These are phyloP conservation scores for Drosophila punjabiensis DNA, from an alignment of 1,140 invertebrate genomes.

Conservation along the genomic window DNA sequence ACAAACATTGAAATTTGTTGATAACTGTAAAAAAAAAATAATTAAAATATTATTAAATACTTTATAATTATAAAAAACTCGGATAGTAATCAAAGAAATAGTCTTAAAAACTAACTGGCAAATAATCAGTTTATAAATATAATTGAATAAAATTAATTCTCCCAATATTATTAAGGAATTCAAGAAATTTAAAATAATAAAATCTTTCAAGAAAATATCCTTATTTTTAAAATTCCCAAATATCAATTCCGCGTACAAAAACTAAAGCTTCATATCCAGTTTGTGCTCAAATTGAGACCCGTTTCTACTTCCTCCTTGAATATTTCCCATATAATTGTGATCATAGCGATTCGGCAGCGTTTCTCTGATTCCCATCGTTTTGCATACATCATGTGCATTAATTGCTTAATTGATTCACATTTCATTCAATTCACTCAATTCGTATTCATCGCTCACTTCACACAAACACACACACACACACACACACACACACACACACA, in stretches of 20 bases:
- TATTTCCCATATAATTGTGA: conserved; percentile 21
- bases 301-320: neutral
- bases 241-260: no score
- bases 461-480: conserved; percentile 5
- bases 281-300: neutral
- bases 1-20: no score
- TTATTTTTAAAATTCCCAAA: neutral
- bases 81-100: no score
- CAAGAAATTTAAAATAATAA: neutral
- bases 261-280: neutral
- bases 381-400: conserved; percentile 67
- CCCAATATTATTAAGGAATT: neutral
- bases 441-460: conserved; percentile 46
- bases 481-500: no score
- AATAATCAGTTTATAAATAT: no score
- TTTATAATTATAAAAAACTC: no score
- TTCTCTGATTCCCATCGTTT: conserved; percentile 27
- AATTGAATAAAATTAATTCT: neutral
- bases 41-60: neutral
- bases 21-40: neutral
- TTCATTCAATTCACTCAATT: conserved; percentile 78
- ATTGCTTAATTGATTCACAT: conserved; percentile 82
- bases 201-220: neutral
- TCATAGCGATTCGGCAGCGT: conserved; percentile 8
- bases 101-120: no score